A percentile compares a stretch with the other conserved stretches of the same genome.
Conservation (phyloP, 2,797 vertebrate genomes). For the Darevskia mixta region DNA sequence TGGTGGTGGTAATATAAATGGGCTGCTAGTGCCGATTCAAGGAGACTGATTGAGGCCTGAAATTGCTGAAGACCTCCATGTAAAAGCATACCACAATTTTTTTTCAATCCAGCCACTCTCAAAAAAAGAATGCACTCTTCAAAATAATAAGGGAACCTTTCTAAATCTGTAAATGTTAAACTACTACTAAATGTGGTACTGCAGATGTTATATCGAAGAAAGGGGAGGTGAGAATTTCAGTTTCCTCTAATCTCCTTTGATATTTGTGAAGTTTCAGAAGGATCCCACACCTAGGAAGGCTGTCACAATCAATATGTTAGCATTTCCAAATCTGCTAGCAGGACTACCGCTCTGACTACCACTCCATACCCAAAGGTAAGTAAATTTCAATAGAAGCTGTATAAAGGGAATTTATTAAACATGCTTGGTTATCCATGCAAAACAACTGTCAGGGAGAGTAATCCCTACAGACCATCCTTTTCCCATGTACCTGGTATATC, state of each 20-base stretch:
- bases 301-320: neutral
- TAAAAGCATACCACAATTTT: neutral
- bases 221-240: neutral
- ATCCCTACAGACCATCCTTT: neutral
- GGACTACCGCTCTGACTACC: neutral
- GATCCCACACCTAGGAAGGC: neutral
- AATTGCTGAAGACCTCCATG: neutral
- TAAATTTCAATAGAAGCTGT: neutral
- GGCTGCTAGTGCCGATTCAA: neutral
- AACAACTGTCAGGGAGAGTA: neutral
- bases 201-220: neutral
- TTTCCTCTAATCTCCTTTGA: neutral
- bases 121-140: neutral
- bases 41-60: neutral
- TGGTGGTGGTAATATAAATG: neutral
- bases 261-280: neutral
- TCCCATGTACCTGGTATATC: neutral
- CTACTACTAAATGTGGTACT: neutral
- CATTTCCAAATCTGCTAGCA: neutral
- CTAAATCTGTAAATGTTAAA: neutral
- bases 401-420: neutral
- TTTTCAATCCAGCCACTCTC: neutral
- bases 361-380: neutral
- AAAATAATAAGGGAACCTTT: neutral
- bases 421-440: neutral